A percentile compares a stretch with the other conserved stretches of the same genome.
phyloP scores from a whole-genome alignment of 2,113 vertebrate species.

The Aphyosemion australe region DNA sequence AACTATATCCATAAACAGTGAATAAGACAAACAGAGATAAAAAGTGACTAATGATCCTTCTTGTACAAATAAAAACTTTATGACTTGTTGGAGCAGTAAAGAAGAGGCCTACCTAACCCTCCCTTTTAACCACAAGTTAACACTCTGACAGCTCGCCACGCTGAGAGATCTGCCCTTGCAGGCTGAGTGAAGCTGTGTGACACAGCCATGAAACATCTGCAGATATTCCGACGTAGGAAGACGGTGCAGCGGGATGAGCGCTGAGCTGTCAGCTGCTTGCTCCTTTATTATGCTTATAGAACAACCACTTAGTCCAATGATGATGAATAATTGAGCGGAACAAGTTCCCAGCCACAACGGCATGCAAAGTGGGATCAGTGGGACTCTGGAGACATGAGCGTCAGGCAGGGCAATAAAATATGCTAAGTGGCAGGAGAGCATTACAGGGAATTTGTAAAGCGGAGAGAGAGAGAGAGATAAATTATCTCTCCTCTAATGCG shows the following conservation, averaged over 20 bases:
- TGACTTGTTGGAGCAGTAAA: too few relatives aligned
- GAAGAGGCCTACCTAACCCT: background rate
- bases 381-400: conserved; percentile 71
- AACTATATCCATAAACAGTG: too few relatives aligned
- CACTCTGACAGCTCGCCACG: conserved; percentile 11
- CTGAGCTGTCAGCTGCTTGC: conserved; percentile 70
- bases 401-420: conserved; percentile 81
- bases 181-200: conserved; percentile 24
- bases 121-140: conserved; percentile 13
- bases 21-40: too few relatives aligned
- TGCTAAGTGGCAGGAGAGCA: conserved; percentile 82
- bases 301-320: conserved; percentile 82
- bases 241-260: conserved; percentile 48
- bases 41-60: too few relatives aligned
- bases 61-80: background rate
- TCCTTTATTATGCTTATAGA: conserved; percentile 79
- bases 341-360: conserved; percentile 74
- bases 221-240: conserved; percentile 41
- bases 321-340: conserved; percentile 85
- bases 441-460: conserved; percentile 71
- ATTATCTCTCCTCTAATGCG: conserved; percentile 82
- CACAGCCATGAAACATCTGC: conserved; percentile 44
- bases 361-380: conserved; percentile 75
- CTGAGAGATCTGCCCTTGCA: conserved; percentile 5
- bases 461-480: conserved; percentile 75